Percentiles rank a stretch among this genome's conserved stretches.
These are phyloP conservation scores for Scolopax rusticola DNA, from an alignment of 2,797 vertebrate genomes.

Conservation along the genomic window DNA sequence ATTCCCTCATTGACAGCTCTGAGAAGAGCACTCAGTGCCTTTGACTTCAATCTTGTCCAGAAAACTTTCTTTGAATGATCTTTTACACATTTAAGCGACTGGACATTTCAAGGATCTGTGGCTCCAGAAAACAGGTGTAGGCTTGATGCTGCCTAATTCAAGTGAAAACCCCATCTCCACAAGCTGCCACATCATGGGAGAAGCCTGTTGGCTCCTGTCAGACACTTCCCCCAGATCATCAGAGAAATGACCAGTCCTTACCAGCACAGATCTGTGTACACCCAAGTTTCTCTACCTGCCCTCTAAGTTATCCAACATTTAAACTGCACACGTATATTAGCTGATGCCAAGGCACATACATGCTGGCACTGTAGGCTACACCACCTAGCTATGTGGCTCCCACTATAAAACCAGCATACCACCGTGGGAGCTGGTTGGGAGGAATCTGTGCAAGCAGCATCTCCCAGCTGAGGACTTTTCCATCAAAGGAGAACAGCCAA, in stretches of 20 bases:
- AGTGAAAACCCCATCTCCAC: not conserved
- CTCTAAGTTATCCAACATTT: not conserved
- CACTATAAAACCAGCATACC: not conserved
- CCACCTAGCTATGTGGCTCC: not conserved
- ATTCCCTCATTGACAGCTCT: not conserved
- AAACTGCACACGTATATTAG: accelerated
- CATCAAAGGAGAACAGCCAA: not conserved
- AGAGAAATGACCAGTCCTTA: not conserved
- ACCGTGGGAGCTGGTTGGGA: not conserved
- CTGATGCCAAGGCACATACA: not conserved
- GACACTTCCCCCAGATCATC: not conserved
- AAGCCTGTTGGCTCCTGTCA: not conserved
- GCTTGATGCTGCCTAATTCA: not conserved
- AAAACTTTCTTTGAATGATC: not conserved
- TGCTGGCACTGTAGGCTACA: not conserved
- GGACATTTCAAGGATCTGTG: not conserved
- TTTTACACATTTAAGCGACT: not conserved
- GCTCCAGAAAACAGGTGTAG: not conserved
- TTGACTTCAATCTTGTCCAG: not conserved
- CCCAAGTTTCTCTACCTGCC: not conserved
- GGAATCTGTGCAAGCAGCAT: not conserved
- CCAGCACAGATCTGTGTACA: not conserved
- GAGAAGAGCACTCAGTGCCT: not conserved
- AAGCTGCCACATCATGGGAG: not conserved
- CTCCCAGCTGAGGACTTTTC: not conserved